phyloP scores from a whole-genome alignment of 2,888 invertebrate genomes.

The Cephus nigrinus region DNA sequence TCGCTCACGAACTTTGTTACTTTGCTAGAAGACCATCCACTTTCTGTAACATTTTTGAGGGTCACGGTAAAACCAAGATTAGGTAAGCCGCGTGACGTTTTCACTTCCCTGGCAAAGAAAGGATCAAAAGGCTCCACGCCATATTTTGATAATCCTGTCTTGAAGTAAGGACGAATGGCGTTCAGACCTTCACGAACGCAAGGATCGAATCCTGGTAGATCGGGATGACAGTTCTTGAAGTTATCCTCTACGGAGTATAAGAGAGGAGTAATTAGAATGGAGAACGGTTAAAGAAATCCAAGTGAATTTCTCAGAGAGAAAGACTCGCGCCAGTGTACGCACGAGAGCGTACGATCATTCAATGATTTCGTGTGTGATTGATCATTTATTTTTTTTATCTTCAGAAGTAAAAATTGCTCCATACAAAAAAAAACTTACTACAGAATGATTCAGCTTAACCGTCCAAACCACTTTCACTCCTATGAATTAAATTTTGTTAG shows the following conservation, averaged over 20 bases:
- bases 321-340: no score
- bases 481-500: no score
- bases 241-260: constrained; percentile 59
- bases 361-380: no score
- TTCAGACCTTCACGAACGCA: constrained; percentile 81
- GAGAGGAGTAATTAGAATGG: background rate
- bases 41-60: constrained; percentile 79
- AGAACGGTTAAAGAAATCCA: no score
- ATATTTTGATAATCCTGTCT: constrained; percentile 78
- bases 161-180: constrained; percentile 77
- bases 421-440: no score
- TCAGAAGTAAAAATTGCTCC: no score
- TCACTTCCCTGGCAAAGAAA: constrained; percentile 77
- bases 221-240: constrained; percentile 73
- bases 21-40: constrained; percentile 81
- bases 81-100: constrained; percentile 72
- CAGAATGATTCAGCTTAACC: no score
- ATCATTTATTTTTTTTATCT: no score
- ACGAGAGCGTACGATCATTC: no score
- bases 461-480: no score
- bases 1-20: constrained; percentile 78
- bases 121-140: constrained; percentile 83
- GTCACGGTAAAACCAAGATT: constrained; percentile 77
- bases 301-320: no score
- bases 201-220: constrained; percentile 74